Base-by-base conservation (phyloP, 2,888 invertebrate species). In the Yponomeuta plumbellus region DNA sequence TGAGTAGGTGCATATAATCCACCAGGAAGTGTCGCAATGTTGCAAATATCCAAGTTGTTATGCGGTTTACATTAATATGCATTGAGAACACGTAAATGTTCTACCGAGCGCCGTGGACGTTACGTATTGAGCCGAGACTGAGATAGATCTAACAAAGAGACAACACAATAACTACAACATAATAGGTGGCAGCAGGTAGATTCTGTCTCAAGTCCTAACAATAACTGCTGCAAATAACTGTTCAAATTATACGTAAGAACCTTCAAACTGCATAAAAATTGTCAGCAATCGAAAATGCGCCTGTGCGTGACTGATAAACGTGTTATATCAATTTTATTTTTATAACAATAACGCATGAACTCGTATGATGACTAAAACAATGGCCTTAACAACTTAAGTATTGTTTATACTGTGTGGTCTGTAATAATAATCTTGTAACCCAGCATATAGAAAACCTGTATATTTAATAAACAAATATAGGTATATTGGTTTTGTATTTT, bases 21-120 rank as follows among this genome's bases (percentile, higher is more conserved):
- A 85, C 81, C 79, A 84, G 86, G 88, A 86, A 86, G 76, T 86
- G 79, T 85, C 72, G 84, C 81, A 84, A 85, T 52, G 78, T 80
- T 83, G 73, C 70, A 77, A 73, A 74, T 76, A 79, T 78, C 78
- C 77, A 79, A 61, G 80, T 78, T 74, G 76, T 80, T 82, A 82
- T 81, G 82, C 76, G 79, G 78, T 80, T 74, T 77, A 72, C 79
- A 84, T 86, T 85, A 84, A 82, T 83, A 86, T 85, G 84, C 81
- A 84, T 81, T 78, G 78, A 81, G 83, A 80, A 70, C 73, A 44
- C 34, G 59, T 21, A 22, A 59, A 59, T 23, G 58, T 23, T 59
- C 22, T 22, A 22, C 21, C 23, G 59, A 20, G 59, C 23, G 23
- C 44, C 44, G 44, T 0, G 17, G 44, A 52, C 44, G 13, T 52